Conservation (phyloP, 2,888 invertebrate genomes). For the Phanerotoma sp. region DNA sequence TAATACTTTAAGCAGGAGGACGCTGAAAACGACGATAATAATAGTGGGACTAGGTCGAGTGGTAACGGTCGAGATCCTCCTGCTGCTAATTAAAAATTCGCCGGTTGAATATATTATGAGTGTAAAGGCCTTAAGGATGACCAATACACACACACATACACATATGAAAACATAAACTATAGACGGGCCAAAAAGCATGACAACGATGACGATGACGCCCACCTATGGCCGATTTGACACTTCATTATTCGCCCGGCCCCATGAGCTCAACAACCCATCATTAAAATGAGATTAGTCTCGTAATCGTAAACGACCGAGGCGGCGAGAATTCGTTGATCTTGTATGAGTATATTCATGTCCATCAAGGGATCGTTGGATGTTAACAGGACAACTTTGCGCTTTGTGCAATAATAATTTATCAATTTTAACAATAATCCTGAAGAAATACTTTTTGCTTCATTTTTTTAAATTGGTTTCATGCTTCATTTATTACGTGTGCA, state of each 20-base stretch:
- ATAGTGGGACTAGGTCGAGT: slow-evolving; percentile 38
- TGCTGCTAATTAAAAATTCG: slow-evolving; percentile 55
- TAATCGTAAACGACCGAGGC: slow-evolving; percentile 42
- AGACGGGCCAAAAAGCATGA: slow-evolving; percentile 6
- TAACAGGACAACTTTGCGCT: slow-evolving; percentile 29
- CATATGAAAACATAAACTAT: not conserved
- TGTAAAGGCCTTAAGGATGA: slow-evolving; percentile 18
- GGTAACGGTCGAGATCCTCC: slow-evolving; percentile 44
- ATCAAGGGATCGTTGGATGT: slow-evolving; percentile 26
- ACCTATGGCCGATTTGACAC: slow-evolving; percentile 54
- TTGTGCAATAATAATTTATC: slow-evolving; percentile 1
- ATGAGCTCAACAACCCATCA: slow-evolving; percentile 50
- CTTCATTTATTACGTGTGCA: not conserved
- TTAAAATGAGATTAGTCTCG: slow-evolving; percentile 57
- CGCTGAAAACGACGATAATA: slow-evolving; percentile 41
- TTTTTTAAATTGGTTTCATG: not conserved
- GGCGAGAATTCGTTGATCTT: slow-evolving; percentile 25
- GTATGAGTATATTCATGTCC: slow-evolving; percentile 26
- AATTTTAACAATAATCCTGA: not conserved
- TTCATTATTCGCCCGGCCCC: slow-evolving; percentile 54
- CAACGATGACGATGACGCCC: slow-evolving; percentile 44
- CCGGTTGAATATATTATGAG: slow-evolving; percentile 42
- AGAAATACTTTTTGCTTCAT: not conserved
- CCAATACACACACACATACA: slow-evolving; percentile 14
- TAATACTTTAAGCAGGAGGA: slow-evolving; percentile 9